Evolutionary conservation across 2,797 vertebrate species (phyloP).

Genomic region (Labeo calbasu): DNA sequence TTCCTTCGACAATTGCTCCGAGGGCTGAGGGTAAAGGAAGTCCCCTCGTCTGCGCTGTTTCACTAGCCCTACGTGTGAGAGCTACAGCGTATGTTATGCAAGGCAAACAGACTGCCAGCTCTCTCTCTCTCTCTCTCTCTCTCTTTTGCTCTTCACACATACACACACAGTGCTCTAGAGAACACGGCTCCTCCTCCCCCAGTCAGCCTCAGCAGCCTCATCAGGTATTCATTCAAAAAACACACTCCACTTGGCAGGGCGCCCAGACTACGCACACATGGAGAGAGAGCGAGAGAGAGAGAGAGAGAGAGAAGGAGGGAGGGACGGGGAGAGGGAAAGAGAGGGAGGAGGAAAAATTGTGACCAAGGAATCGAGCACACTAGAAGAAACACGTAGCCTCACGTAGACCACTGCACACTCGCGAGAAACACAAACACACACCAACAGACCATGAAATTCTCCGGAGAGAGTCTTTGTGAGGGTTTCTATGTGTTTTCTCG

Average conservation of each 20-base stretch:
- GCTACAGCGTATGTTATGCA: conserved; percentile 84
- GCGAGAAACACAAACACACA: conserved; percentile 27
- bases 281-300: conserved; percentile 53
- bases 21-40: conserved; percentile 72
- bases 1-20: conserved; percentile 65
- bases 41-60: conserved; percentile 76
- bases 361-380: conserved; percentile 65
- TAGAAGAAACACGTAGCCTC: conserved; percentile 58
- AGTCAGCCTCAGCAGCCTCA: conserved; percentile 88
- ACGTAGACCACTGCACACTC: conserved; percentile 25
- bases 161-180: conserved; percentile 80
- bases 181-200: conserved; percentile 77
- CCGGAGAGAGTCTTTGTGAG: conserved; percentile 12
- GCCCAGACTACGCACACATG: conserved; percentile 78
- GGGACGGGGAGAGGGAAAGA: conserved; percentile 56
- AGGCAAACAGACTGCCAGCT: conserved; percentile 85
- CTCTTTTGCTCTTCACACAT: conserved; percentile 46
- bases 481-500: background rate
- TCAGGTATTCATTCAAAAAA: conserved; percentile 95
- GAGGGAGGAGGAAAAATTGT: conserved; percentile 63
- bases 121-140: conserved; percentile 71
- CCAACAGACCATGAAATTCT: conserved; percentile 18
- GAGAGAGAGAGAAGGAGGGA: conserved; percentile 55
- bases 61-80: conserved; percentile 74
- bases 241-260: conserved; percentile 81